Conservation (phyloP, 1,140 invertebrate genomes). For the Himalopsyche phryganea region DNA sequence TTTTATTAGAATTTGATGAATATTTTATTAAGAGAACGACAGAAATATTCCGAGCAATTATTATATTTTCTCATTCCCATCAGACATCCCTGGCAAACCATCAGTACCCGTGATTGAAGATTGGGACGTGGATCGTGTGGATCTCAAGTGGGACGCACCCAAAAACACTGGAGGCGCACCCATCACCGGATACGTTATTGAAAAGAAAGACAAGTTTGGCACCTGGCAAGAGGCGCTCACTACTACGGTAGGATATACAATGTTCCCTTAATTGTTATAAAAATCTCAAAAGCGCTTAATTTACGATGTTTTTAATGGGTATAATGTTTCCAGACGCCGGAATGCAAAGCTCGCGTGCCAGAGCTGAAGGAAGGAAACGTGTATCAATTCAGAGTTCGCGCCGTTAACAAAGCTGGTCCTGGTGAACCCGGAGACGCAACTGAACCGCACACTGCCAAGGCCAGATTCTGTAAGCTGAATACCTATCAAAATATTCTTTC, state of each 20-base stretch:
- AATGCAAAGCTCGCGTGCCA: conserved; percentile 76
- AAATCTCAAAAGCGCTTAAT: too few species aligned
- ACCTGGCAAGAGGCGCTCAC: conserved; percentile 87
- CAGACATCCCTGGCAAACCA: conserved; percentile 83
- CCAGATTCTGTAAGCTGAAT: conserved; percentile 74
- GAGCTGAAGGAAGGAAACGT: conserved; percentile 87
- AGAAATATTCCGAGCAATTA: too few species aligned
- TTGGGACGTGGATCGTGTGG: conserved; percentile 90
- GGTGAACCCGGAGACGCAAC: conserved; percentile 87
- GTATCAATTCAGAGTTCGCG: conserved; percentile 90
- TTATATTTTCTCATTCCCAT: too few species aligned
- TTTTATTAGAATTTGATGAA: too few species aligned
- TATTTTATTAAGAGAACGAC: conserved; percentile 14
- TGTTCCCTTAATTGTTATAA: too few species aligned
- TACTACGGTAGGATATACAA: conserved; percentile 57
- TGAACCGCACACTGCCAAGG: conserved; percentile 83
- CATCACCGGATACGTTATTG: conserved; percentile 93
- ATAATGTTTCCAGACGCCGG: conserved; percentile 58
- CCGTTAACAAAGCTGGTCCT: conserved; percentile 91
- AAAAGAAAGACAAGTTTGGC: conserved; percentile 92
- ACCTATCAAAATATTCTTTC: not conserved
- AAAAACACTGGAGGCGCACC: conserved; percentile 88
- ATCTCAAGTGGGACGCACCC: conserved; percentile 91
- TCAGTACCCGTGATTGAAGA: conserved; percentile 85
- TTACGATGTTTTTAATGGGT: too few species aligned